phyloP scores from a whole-genome alignment of 1,140 invertebrate species.

The Sminthurides bifidus region DNA sequence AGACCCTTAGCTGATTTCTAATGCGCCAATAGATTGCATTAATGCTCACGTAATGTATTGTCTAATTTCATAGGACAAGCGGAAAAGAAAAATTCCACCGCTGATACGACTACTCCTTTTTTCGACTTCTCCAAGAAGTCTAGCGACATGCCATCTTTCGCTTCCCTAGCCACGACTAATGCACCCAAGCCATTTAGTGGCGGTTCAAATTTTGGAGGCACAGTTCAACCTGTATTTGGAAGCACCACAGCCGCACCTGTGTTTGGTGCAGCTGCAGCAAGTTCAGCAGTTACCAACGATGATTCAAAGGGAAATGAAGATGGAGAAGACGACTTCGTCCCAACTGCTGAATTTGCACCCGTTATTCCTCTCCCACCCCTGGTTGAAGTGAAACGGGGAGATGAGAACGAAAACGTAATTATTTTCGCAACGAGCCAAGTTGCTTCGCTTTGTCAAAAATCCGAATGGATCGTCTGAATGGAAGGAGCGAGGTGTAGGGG shows the following conservation, averaged over 20 bases:
- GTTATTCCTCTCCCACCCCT: conserved; percentile 71
- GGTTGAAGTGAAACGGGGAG: conserved; percentile 59
- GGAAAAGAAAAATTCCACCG: not conserved
- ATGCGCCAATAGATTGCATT: too few species aligned
- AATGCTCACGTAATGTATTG: too few species aligned
- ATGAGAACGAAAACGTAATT: conserved; percentile 44
- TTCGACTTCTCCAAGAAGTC: not conserved
- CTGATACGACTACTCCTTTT: not conserved
- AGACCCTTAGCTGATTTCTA: too few species aligned
- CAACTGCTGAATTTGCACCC: conserved; percentile 66
- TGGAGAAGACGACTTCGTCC: conserved; percentile 50
- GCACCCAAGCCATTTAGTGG: not conserved
- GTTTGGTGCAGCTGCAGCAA: not conserved
- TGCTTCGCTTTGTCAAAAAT: conserved; percentile 50
- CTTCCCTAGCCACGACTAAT: not conserved
- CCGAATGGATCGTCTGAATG: conserved; percentile 57
- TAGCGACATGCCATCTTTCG: not conserved
- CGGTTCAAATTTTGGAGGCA: not conserved
- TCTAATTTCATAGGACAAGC: not conserved
- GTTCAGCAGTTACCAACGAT: not conserved
- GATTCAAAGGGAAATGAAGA: conserved; percentile 24
- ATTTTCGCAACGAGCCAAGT: conserved; percentile 55
- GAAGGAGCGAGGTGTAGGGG: conserved; percentile 75
- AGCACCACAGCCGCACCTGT: not conserved
- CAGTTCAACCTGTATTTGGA: conserved; percentile 1